Percentiles rank a stretch among this genome's conserved stretches.
phyloP scores from a whole-genome alignment of 2,797 vertebrate species.

The Mormyrus proboscirostris region DNA sequence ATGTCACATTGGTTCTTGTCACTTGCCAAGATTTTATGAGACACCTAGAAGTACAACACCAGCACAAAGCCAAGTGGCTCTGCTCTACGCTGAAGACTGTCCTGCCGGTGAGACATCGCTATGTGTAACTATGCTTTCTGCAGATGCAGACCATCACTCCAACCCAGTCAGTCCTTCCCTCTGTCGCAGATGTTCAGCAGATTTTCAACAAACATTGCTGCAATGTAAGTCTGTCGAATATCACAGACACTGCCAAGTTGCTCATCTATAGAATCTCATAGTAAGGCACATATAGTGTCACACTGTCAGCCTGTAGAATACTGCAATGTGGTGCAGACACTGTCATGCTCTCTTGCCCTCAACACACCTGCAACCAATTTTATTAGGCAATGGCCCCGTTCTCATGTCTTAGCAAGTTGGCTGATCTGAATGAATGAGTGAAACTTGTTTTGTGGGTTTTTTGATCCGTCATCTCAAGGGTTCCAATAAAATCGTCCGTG shows the following conservation, averaged over 20 bases:
- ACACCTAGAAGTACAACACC: neutral
- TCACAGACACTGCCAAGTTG: neutral
- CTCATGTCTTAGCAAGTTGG: neutral
- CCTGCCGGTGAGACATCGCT: neutral
- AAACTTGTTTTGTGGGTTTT: constrained; percentile 2
- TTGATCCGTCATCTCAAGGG: neutral
- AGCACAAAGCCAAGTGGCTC: neutral
- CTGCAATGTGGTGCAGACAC: neutral
- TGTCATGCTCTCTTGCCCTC: neutral
- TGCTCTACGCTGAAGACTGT: neutral
- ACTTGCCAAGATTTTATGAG: neutral
- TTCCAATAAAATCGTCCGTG: neutral
- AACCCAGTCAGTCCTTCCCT: constrained; percentile 46
- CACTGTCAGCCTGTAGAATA: neutral
- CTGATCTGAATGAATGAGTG: neutral
- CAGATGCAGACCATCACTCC: constrained; percentile 37
- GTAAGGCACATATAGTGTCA: neutral
- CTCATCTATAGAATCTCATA: neutral
- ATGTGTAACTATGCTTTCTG: neutral
- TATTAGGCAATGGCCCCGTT: neutral
- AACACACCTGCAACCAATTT: neutral
- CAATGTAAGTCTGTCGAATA: constrained; percentile 41
- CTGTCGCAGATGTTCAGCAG: neutral
- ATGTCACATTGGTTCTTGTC: neutral
- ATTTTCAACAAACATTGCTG: constrained; percentile 55